Evolutionary conservation across 92 coral and sea anemone species (phyloP), one percentile per base, ranked within the genome.

Genomic region (Desmophyllum pertusum): DNA sequence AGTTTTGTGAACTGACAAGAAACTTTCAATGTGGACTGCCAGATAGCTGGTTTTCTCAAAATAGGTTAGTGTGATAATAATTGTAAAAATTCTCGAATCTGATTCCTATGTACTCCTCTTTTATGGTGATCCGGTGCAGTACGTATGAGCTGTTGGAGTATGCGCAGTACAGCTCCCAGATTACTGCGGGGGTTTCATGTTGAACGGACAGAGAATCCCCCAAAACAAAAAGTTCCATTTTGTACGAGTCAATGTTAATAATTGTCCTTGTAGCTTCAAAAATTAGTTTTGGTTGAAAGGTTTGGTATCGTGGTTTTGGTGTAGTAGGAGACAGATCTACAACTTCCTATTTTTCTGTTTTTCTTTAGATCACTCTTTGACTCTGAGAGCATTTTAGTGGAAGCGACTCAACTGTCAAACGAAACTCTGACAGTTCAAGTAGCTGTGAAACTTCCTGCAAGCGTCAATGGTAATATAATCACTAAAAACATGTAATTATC

Each of bases 361-460:
- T 75, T 40, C 45, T 52, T 30, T 50, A 75, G 79, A 46, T 46
- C 79, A 25, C 51, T 42, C 62, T 75, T 75, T 75, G 38, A 75
- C 30, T 29, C 79, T 23, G 43, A 52, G 15, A 51, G 42, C 50
- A 51, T 75, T 50, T 52, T 75, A 55, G 13, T 75, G 79, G 79
- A 50, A 75, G 79, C 64, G 42, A 50, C 37, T 19, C 21, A 50
- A 48, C 38, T 33, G 7, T 50, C 64, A 31, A 75, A 75, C 79
- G 40, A 52, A 52, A 75, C 39, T 23, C 64, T 75, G 0, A 50
- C 63, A 30, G 42, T 75, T 17, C 31, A 51, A 75, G 51, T 75
- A 35, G 79, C 79, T 6, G 79, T 52, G 14, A 75, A 46, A 31
- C 79, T 75, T 75, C 79, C 79, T 6, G 23, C 61, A 31, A 48